Evolutionary conservation across 1,140 invertebrate genomes (phyloP).

Genomic region (Melanaphis sacchari): DNA sequence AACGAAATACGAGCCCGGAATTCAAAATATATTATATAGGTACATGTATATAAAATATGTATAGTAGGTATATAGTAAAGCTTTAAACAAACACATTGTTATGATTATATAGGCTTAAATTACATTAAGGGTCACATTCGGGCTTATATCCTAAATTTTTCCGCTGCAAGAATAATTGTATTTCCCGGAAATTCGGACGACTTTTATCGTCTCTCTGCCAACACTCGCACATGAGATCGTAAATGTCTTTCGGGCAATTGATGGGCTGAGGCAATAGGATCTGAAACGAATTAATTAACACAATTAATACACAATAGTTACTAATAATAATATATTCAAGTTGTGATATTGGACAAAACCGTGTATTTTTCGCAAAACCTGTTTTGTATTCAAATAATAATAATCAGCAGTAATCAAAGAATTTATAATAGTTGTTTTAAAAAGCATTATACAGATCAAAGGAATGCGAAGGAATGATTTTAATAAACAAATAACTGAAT

Average conservation of each 20-base stretch:
- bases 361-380: not conserved
- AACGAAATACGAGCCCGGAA: not conserved
- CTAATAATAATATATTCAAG: not conserved
- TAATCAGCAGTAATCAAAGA: not conserved
- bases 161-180: conserved; percentile 76
- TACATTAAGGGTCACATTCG: conserved; percentile 32
- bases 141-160: conserved; percentile 69
- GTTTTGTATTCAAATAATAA: not conserved
- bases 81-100: not conserved
- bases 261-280: conserved; percentile 64
- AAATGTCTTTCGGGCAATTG: conserved; percentile 73
- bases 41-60: conserved; percentile 26
- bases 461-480: not conserved
- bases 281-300: conserved; percentile 9
- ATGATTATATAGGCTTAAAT: not conserved
- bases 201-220: conserved; percentile 75
- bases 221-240: conserved; percentile 79
- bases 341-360: not conserved
- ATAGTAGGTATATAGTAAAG: not conserved
- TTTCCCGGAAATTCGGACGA: conserved; percentile 76
- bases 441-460: not conserved
- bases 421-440: not conserved
- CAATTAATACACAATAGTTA: not conserved
- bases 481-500: too few species aligned
- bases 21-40: not conserved